A percentile compares a stretch with the other conserved stretches of the same genome.
phyloP scores from a whole-genome alignment of 2,888 invertebrate species.

The Melanargia galathea region DNA sequence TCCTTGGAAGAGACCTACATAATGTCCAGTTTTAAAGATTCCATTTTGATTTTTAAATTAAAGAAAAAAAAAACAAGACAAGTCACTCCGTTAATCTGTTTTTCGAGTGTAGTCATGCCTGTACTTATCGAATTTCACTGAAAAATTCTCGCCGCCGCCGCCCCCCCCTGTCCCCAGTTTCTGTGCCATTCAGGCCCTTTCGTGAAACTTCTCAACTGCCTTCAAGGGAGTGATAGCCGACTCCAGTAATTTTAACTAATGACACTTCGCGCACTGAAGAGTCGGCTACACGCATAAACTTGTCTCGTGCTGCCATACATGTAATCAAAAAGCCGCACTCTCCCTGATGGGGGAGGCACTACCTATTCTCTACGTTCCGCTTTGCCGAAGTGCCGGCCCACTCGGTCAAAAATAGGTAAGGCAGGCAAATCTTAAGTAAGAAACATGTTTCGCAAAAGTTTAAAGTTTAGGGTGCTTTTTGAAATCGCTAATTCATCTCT shows the following conservation, averaged over 20 bases:
- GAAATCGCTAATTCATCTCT: background rate
- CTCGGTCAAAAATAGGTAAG: background rate
- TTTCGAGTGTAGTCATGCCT: constrained; percentile 7
- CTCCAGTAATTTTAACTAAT: constrained; percentile 78
- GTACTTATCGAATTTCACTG: constrained; percentile 22
- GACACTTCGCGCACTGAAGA: constrained; percentile 57
- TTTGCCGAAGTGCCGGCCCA: background rate
- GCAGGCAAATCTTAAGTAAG: background rate
- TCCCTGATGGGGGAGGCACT: background rate
- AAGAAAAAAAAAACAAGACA: background rate
- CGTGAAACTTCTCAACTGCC: constrained; percentile 69
- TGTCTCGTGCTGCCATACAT: constrained; percentile 21
- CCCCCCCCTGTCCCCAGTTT: constrained; percentile 16
- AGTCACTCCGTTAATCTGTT: background rate
- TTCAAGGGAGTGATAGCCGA: constrained; percentile 71
- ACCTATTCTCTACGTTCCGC: background rate
- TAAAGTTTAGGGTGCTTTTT: background rate
- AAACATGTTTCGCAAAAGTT: background rate
- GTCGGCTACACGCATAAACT: constrained; percentile 40
- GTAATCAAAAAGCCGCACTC: background rate
- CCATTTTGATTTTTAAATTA: too few relatives aligned
- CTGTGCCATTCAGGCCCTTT: constrained; percentile 48
- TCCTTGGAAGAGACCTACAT: too few relatives aligned
- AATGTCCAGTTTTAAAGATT: too few relatives aligned
- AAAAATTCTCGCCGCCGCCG: constrained; percentile 21